phyloP scores from a whole-genome alignment of 2,113 vertebrate species.

The Picathartes gymnocephalus region DNA sequence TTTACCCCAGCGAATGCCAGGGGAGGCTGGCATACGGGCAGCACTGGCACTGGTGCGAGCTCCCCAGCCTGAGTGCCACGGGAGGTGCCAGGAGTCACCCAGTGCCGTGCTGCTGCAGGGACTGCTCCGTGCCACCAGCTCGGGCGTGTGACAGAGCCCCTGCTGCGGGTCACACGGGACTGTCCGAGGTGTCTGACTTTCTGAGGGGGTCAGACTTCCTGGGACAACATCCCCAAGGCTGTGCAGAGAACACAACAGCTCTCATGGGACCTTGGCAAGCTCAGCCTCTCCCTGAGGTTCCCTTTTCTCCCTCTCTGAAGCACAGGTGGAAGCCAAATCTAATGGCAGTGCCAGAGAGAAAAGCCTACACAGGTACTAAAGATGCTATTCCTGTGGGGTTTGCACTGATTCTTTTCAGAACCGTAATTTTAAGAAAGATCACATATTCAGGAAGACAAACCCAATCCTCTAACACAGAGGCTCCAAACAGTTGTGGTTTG shows the following conservation, averaged over 20 bases:
- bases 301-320: not conserved
- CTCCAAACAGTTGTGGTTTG: not conserved
- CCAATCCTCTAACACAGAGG: not conserved
- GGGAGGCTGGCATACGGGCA: not conserved
- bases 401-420: not conserved
- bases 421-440: not conserved
- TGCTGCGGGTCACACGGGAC: not conserved
- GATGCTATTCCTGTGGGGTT: not conserved
- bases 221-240: not conserved
- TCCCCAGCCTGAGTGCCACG: not conserved
- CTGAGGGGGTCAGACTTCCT: not conserved
- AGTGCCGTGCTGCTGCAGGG: not conserved
- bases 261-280: not conserved
- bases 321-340: not conserved
- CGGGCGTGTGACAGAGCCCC: not conserved
- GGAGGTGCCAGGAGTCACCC: not conserved
- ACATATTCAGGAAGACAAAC: not conserved
- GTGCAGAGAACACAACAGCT: not conserved
- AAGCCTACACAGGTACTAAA: not conserved
- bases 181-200: not conserved
- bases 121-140: not conserved
- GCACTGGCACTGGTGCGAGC: not conserved
- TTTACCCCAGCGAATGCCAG: not conserved
- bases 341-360: not conserved
- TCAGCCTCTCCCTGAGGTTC: not conserved